phyloP scores from a whole-genome alignment of 2,113 vertebrate species.

The Zosterops japonicus region DNA sequence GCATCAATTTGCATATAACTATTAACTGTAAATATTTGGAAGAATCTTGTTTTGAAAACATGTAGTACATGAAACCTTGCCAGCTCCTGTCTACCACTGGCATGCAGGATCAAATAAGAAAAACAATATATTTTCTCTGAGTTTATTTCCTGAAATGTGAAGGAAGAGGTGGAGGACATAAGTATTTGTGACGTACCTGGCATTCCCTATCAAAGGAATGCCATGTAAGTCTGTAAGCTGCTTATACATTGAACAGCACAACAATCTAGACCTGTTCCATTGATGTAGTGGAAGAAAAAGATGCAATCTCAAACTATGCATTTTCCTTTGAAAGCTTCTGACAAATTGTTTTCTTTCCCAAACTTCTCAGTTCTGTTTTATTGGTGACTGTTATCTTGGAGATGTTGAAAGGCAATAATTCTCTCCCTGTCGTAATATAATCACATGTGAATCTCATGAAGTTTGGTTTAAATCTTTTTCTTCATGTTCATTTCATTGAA shows the following conservation, averaged over 20 bases:
- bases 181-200: background rate
- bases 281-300: background rate
- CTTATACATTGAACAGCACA: background rate
- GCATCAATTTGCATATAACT: background rate
- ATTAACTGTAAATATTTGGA: background rate
- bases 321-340: conserved; percentile 7
- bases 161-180: background rate
- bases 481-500: background rate
- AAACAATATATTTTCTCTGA: background rate
- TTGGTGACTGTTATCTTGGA: background rate
- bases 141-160: conserved; percentile 10
- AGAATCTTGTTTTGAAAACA: background rate
- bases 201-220: background rate
- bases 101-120: background rate
- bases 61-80: background rate
- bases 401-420: background rate
- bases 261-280: background rate
- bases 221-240: background rate
- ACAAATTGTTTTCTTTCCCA: background rate
- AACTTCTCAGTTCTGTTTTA: background rate
- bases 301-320: background rate
- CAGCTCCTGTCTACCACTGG: background rate
- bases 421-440: background rate
- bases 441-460: background rate
- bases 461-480: background rate